Evolutionary conservation across 2,113 vertebrate species (phyloP).

Genomic region (Nerophis lumbriciformis): DNA sequence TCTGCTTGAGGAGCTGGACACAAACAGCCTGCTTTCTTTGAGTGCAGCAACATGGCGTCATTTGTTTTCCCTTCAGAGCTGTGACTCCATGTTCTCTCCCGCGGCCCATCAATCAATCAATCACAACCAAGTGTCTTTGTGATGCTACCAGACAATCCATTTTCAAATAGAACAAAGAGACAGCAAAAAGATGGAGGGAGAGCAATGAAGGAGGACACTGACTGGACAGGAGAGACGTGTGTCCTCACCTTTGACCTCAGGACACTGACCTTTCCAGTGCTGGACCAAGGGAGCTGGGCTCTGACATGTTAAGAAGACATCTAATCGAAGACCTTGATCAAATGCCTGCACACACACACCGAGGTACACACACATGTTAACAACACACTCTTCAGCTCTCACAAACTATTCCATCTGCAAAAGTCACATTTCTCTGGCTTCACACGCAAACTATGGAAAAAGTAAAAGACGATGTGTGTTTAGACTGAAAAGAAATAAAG

Average conservation of each 20-base stretch:
- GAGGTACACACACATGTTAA: slow-evolving; percentile 16
- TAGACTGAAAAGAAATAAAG: slow-evolving; percentile 65
- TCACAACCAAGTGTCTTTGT: slow-evolving; percentile 83
- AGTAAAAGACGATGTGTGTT: slow-evolving; percentile 72
- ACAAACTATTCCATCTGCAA: slow-evolving; percentile 30
- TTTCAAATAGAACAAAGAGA: slow-evolving; percentile 69
- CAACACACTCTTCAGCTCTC: slow-evolving; percentile 33
- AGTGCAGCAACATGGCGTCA: slow-evolving; percentile 49
- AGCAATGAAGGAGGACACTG: slow-evolving; percentile 49
- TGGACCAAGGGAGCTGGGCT: slow-evolving; percentile 17
- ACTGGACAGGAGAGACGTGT: slow-evolving; percentile 46
- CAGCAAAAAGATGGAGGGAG: slow-evolving; percentile 39
- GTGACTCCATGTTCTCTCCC: slow-evolving; percentile 61
- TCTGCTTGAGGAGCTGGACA: slow-evolving; percentile 25
- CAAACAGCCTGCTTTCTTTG: slow-evolving; percentile 27
- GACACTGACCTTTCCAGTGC: slow-evolving; percentile 53
- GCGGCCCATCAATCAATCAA: slow-evolving; percentile 64
- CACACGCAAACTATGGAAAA: slow-evolving; percentile 57
- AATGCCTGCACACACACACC: slow-evolving; percentile 39
- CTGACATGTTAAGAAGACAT: slow-evolving; percentile 63
- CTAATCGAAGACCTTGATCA: slow-evolving; percentile 64
- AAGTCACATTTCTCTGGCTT: slow-evolving; percentile 48
- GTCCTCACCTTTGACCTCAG: slow-evolving; percentile 53
- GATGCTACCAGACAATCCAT: slow-evolving; percentile 83
- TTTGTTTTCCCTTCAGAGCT: slow-evolving; percentile 46